Evolutionary conservation across 2,888 invertebrate genomes (phyloP), one percentile per base, ranked within the genome.

Genomic region (Deilephila porcellus): DNA sequence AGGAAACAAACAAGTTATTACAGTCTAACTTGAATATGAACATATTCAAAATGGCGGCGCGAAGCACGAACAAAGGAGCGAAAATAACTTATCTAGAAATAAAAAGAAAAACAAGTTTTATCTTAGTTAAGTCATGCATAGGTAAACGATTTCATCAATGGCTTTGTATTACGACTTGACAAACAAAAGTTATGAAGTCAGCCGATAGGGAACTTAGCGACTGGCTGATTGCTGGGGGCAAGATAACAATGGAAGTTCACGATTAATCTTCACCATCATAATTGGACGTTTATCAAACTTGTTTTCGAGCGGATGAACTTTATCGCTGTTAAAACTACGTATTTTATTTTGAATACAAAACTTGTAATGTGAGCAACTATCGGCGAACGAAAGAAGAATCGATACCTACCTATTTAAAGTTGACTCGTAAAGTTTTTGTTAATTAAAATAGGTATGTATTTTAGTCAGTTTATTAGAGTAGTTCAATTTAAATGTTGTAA

Each of bases 201-300:
- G 17, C 78, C 73, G 86, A 85, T 86, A 82, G 78, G 76, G 77
- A 79, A 80, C 82, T 75, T 86, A 82, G 86, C 86, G 87, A 86
- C 86, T 83, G 81, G 84, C 84, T 76, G 87, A 87, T 83, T 77
- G 81, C 80, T 75, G 86, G 87, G 85, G 87, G 86, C 84, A 82
- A 73, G 85, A 87, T 86, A 86, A 81, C 77, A 74, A 70, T 74
- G 77, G 81, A 83, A 82, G 86, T 76, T 80, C 64, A 70, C 53
- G 71, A 74, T 77, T 75, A 72, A 76, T 80, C 74, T 75, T 70
- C 78, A 73, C 74, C 71, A 79, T 79, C 70, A 74, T 37, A 63
- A 64, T 72, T 62, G 72, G 59, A 72, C 8, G 64, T 73, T 73
- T 62, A 72, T 71, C 72, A 53, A 60, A 52, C 72, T 72, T 72